Conservation (phyloP, 1,140 invertebrate species). For the Pseudomyrmex cubaensis region DNA sequence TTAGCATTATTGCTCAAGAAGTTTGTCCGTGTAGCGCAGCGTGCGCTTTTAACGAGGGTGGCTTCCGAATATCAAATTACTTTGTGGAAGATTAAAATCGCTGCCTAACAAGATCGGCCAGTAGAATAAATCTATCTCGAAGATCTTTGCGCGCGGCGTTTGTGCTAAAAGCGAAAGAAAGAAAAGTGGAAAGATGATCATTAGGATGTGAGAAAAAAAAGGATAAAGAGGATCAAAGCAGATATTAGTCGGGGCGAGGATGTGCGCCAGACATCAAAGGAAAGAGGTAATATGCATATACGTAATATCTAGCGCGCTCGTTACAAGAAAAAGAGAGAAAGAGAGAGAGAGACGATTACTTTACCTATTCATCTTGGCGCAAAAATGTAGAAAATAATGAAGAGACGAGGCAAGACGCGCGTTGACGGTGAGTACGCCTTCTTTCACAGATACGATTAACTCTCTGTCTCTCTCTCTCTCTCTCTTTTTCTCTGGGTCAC, state of each 20-base stretch:
- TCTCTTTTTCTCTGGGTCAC: background rate
- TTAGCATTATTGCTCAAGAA: slow-evolving; percentile 52
- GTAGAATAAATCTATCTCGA: slow-evolving; percentile 38
- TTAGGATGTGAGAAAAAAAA: slow-evolving; percentile 7
- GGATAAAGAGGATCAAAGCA: slow-evolving; percentile 16
- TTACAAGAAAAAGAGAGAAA: slow-evolving; percentile 1
- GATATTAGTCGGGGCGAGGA: slow-evolving; percentile 20
- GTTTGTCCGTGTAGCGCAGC: background rate
- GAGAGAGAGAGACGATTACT: slow-evolving; percentile 28
- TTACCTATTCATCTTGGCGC: slow-evolving; percentile 32
- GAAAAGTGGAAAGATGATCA: background rate
- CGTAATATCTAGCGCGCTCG: slow-evolving; percentile 33
- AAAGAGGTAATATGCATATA: slow-evolving; percentile 23
- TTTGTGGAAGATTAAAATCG: slow-evolving; percentile 51
- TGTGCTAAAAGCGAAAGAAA: background rate
- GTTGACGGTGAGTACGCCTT: background rate
- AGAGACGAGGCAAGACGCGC: background rate
- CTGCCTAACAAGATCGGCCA: slow-evolving; percentile 29
- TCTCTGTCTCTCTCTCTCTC: background rate
- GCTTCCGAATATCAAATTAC: slow-evolving; percentile 47
- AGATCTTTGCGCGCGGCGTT: slow-evolving; percentile 14
- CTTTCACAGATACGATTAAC: slow-evolving; percentile 19
- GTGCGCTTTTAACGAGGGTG: slow-evolving; percentile 30
- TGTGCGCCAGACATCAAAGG: slow-evolving; percentile 27
- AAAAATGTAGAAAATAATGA: slow-evolving; percentile 49